Evolutionary conservation across 92 coral and sea anemone species (phyloP).

Genomic region (Desmophyllum pertusum): DNA sequence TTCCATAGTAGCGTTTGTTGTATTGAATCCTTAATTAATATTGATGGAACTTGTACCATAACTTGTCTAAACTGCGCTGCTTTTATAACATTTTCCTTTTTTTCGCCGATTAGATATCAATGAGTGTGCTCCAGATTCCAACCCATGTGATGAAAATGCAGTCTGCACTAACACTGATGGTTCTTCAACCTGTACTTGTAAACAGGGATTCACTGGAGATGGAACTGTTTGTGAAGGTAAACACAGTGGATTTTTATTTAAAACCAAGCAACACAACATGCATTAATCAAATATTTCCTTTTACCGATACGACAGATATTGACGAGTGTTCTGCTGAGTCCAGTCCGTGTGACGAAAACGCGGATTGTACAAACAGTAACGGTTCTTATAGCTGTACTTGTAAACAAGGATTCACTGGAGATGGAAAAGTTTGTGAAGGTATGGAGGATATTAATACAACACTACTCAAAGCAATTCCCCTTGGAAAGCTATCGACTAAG

Average conservation of each 20-base stretch:
- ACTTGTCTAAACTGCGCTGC: background rate
- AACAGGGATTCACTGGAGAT: constrained; percentile 29
- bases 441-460: too few relatives aligned
- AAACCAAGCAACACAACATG: too few relatives aligned
- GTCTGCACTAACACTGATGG: constrained; percentile 54
- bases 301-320: too few relatives aligned
- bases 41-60: background rate
- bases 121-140: constrained; percentile 35
- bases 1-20: background rate
- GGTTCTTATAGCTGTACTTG: constrained; percentile 73
- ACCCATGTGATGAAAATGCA: constrained; percentile 26
- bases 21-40: too few relatives aligned
- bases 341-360: constrained; percentile 31
- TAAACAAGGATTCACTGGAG: constrained; percentile 4
- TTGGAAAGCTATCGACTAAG: too few relatives aligned
- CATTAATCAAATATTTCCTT: too few relatives aligned
- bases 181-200: constrained; percentile 52
- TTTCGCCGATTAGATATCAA: constrained; percentile 37
- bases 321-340: constrained; percentile 41
- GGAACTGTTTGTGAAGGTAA: constrained; percentile 44
- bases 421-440: too few relatives aligned
- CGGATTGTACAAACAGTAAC: constrained; percentile 29
- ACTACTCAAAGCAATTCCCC: too few relatives aligned
- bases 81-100: too few relatives aligned
- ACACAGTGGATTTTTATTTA: too few relatives aligned